Conservation (phyloP, 2,888 invertebrate genomes). For the Hydrotaea diabolus region DNA sequence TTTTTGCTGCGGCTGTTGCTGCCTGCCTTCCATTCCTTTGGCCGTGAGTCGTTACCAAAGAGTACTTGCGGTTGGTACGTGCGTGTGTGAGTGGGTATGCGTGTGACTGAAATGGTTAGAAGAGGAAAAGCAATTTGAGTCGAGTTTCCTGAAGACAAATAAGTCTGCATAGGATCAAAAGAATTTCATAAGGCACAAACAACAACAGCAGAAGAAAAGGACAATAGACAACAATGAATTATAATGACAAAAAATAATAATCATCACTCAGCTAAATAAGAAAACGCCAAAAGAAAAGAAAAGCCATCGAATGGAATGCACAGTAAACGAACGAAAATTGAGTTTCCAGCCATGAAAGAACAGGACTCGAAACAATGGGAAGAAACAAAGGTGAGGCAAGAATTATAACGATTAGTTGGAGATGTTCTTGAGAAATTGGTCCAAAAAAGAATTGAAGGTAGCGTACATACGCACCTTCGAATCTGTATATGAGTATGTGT, state of each 20-base stretch:
- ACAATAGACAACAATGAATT: constrained; percentile 72
- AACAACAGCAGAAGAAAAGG: constrained; percentile 64
- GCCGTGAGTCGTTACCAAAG: constrained; percentile 6
- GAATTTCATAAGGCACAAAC: constrained; percentile 68
- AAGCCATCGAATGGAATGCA: constrained; percentile 1
- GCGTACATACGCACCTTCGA: background rate
- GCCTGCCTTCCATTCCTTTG: constrained; percentile 44
- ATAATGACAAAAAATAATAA: constrained; percentile 65
- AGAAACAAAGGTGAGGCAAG: constrained; percentile 1
- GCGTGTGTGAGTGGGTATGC: constrained; percentile 25
- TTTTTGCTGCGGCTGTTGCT: constrained; percentile 25
- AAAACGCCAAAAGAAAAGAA: constrained; percentile 36
- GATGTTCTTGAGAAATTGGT: background rate
- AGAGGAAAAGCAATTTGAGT: constrained; percentile 76
- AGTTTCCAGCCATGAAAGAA: background rate
- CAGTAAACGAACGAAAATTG: constrained; percentile 19
- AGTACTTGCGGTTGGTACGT: constrained; percentile 24
- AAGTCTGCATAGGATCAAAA: constrained; percentile 77
- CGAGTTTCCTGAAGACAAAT: constrained; percentile 78
- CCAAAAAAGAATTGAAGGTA: background rate
- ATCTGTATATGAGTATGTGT: background rate
- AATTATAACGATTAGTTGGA: constrained; percentile 19
- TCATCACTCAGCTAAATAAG: constrained; percentile 46
- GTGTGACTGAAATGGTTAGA: constrained; percentile 47
- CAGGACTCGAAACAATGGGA: constrained; percentile 10